Percentiles rank a stretch among this genome's conserved stretches.
phyloP scores from a whole-genome alignment of 2,888 invertebrate genomes.

The Gastracanthus pulcherrimus region DNA sequence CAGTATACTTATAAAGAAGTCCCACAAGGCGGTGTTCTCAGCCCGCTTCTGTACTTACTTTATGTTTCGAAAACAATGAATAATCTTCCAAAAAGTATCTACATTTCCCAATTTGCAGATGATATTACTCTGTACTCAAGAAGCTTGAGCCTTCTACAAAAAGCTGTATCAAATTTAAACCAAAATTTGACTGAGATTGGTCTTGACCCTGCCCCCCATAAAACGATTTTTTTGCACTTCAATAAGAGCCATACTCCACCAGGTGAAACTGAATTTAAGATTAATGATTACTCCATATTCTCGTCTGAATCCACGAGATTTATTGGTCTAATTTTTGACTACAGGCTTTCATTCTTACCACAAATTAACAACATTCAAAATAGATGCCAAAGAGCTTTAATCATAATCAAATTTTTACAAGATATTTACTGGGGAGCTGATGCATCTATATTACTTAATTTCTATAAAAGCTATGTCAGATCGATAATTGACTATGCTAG shows the following conservation, averaged over 20 bases:
- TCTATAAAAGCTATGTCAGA: slow-evolving; percentile 54
- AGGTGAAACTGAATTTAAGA: neutral
- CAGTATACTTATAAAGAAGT: too few species aligned
- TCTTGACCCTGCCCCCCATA: neutral
- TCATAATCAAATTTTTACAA: neutral
- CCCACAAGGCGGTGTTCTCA: too few species aligned
- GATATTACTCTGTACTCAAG: neutral
- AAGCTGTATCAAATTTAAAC: neutral
- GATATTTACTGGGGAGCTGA: neutral
- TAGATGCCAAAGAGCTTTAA: neutral
- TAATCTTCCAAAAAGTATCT: neutral
- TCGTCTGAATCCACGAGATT: neutral
- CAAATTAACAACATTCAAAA: neutral
- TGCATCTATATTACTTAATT: slow-evolving; percentile 36
- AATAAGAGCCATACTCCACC: neutral
- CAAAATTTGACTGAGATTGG: neutral
- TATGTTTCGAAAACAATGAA: neutral
- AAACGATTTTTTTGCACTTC: neutral
- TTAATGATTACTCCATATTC: neutral
- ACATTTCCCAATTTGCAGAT: neutral
- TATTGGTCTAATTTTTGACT: neutral
- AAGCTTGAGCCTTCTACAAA: neutral
- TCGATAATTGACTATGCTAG: slow-evolving; percentile 49
- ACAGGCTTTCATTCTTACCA: neutral
- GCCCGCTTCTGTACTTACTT: neutral